phyloP scores from a whole-genome alignment of 2,797 vertebrate genomes.

The Garrulus glandarius region DNA sequence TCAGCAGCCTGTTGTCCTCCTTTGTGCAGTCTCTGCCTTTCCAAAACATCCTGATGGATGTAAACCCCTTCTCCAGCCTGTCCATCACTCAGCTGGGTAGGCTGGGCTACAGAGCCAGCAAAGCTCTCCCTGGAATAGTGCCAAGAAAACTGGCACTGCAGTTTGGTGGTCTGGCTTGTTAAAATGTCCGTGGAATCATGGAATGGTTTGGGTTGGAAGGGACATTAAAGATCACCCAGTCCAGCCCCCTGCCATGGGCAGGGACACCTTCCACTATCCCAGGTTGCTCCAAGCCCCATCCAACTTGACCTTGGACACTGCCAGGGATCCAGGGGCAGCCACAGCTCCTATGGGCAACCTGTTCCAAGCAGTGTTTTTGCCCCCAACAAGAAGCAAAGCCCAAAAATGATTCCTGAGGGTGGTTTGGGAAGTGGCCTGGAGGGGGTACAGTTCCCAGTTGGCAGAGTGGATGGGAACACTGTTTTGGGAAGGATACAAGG shows the following conservation, averaged over 20 bases:
- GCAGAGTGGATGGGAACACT: neutral
- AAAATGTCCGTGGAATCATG: neutral
- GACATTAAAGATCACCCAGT: neutral
- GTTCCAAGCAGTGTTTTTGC: neutral
- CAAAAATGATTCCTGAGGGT: neutral
- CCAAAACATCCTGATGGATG: too few species aligned
- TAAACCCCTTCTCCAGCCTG: neutral
- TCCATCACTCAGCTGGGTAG: too few species aligned
- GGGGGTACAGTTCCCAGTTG: rapidly evolving
- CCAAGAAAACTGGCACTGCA: neutral
- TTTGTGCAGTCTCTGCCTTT: neutral
- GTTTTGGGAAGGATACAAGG: neutral
- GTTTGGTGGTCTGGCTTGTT: neutral
- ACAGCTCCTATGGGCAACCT: neutral
- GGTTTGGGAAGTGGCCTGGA: neutral
- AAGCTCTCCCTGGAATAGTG: rapidly evolving
- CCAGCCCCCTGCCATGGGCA: neutral
- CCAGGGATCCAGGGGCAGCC: neutral
- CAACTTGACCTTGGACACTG: neutral
- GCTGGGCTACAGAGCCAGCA: neutral
- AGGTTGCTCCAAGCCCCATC: rapidly evolving
- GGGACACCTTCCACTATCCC: neutral
- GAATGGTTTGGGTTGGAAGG: neutral
- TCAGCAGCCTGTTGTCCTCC: neutral
- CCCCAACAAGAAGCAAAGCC: neutral